A percentile compares a stretch with the other conserved stretches of the same genome.
phyloP scores from a whole-genome alignment of 2,888 invertebrate genomes.

The Stenolophus ochropezus region DNA sequence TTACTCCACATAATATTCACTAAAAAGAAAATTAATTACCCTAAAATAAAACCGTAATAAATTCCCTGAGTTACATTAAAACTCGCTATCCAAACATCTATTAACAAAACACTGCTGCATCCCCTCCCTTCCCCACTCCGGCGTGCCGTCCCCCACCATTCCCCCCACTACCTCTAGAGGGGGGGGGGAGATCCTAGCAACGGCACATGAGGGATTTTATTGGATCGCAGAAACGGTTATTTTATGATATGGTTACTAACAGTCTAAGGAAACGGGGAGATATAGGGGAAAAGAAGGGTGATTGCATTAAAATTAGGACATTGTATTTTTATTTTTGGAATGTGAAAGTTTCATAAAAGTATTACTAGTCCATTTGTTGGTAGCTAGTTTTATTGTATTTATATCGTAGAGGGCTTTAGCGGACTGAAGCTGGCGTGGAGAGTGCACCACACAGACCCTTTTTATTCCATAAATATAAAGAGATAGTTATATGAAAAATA shows the following conservation, averaged over 20 bases:
- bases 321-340: too few relatives aligned
- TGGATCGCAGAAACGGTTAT: constrained; percentile 34
- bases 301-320: background rate
- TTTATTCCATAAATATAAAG: too few relatives aligned
- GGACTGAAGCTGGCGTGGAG: too few relatives aligned
- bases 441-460: too few relatives aligned
- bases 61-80: background rate
- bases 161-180: background rate
- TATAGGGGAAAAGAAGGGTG: too few relatives aligned
- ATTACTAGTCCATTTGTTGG: too few relatives aligned
- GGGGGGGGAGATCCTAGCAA: constrained; percentile 34
- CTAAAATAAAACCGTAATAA: constrained; percentile 20
- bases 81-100: constrained; percentile 22
- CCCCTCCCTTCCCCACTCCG: background rate
- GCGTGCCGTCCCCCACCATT: constrained; percentile 6
- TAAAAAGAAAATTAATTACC: constrained; percentile 4
- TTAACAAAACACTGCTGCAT: constrained; percentile 25
- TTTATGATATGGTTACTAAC: constrained; percentile 33
- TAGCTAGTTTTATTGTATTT: too few relatives aligned
- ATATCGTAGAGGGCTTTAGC: too few relatives aligned
- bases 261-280: constrained; percentile 9
- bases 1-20: background rate
- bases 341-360: too few relatives aligned
- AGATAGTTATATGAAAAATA: too few relatives aligned
- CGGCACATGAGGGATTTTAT: constrained; percentile 18